phyloP scores from a whole-genome alignment of 2,888 invertebrate species.

The Scelioninae gen. 2 region DNA sequence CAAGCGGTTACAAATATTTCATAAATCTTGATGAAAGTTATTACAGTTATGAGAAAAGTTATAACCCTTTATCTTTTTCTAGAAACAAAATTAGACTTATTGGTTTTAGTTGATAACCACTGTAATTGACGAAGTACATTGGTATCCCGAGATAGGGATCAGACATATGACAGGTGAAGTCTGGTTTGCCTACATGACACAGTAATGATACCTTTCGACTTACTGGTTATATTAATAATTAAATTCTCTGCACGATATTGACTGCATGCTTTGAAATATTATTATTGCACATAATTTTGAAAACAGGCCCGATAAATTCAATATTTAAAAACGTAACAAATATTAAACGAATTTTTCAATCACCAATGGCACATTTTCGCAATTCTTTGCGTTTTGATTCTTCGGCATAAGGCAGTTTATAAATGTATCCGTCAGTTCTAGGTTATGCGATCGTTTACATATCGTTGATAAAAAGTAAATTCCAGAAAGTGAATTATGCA shows the following conservation, averaged over 20 bases:
- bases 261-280: constrained; percentile 54
- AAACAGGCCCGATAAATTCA: constrained; percentile 31
- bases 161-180: constrained; percentile 71
- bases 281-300: constrained; percentile 46
- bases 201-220: constrained; percentile 71
- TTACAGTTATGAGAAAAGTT: constrained; percentile 21
- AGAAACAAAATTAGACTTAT: constrained; percentile 26
- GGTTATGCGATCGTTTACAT: no score
- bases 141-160: constrained; percentile 63
- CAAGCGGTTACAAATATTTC: no score
- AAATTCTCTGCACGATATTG: constrained; percentile 66
- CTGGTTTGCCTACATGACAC: constrained; percentile 72
- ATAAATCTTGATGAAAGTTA: background rate
- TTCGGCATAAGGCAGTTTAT: no score
- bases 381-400: no score
- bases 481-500: no score
- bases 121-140: constrained; percentile 58
- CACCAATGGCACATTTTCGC: no score
- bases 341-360: background rate
- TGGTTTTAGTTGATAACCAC: constrained; percentile 54
- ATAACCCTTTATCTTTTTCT: background rate
- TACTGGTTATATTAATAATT: constrained; percentile 69
- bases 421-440: no score
- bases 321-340: constrained; percentile 18
- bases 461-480: no score